These are phyloP conservation scores for Patiria miniata DNA, from an alignment of 35 echinoderm and acorn worm species.

Conservation along the genomic window DNA sequence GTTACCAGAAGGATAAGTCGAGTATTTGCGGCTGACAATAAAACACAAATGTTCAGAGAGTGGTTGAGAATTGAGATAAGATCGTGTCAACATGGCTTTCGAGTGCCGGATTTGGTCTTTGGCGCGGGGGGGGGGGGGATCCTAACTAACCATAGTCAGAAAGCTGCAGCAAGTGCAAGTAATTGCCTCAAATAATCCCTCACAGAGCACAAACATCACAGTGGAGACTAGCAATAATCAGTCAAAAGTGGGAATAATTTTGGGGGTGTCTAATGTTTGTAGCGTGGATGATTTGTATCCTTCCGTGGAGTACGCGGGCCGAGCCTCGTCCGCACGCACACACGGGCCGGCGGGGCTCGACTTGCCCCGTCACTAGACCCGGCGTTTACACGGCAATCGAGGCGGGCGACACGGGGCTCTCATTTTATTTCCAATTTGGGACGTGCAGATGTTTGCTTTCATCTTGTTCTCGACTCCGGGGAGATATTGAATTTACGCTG, in stretches of 20 bases:
- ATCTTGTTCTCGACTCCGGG: too few species aligned
- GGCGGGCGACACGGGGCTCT: too few species aligned
- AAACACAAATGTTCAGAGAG: neutral
- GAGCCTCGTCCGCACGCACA: too few species aligned
- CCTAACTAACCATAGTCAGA: neutral
- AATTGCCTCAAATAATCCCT: slow-evolving; percentile 23
- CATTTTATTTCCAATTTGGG: too few species aligned
- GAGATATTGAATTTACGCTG: too few species aligned
- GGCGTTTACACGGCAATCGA: too few species aligned
- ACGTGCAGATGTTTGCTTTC: too few species aligned
- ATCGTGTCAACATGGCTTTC: slow-evolving; percentile 17
- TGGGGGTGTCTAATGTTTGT: too few species aligned
- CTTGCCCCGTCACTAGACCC: too few species aligned
- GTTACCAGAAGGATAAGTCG: neutral
- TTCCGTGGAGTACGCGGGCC: too few species aligned
- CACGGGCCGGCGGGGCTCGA: too few species aligned
- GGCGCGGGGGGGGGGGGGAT: neutral
- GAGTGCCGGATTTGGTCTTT: slow-evolving; percentile 1
- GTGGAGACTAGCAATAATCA: neutral
- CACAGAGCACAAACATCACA: neutral
- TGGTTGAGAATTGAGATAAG: neutral
- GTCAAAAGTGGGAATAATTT: neutral
- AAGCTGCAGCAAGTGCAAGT: slow-evolving; percentile 7
- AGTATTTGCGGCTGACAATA: neutral
- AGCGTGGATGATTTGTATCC: too few species aligned